Evolutionary conservation across 2,797 vertebrate genomes (phyloP).

Genomic region (Gallinago nigripennis): DNA sequence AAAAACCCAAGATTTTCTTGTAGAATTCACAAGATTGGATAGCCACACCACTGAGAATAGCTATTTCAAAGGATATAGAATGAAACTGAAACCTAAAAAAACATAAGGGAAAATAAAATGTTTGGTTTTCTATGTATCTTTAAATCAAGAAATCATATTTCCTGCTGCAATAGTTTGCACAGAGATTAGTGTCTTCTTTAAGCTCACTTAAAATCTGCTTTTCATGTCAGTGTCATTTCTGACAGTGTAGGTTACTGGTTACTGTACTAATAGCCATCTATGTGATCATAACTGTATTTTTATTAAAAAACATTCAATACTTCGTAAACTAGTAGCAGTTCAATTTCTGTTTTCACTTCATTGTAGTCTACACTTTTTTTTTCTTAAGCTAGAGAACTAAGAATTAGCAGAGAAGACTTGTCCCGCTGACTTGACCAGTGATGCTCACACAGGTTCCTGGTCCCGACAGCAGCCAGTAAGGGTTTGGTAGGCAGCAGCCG

Average conservation of each 20-base stretch:
- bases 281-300: background rate
- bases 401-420: background rate
- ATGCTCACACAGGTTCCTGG: accelerated
- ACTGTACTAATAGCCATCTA: background rate
- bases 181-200: background rate
- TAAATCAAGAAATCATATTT: background rate
- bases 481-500: accelerated
- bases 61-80: background rate
- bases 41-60: background rate
- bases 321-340: background rate
- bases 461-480: background rate
- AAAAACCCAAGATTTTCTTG: background rate
- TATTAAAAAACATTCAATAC: background rate
- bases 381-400: background rate
- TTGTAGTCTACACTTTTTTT: background rate
- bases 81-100: background rate
- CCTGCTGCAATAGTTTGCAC: background rate
- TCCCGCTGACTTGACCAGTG: background rate
- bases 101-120: background rate
- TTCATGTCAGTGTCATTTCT: background rate
- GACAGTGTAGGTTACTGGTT: background rate
- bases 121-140: background rate
- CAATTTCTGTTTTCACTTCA: background rate
- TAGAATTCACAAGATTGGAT: background rate
- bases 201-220: background rate